Conservation (phyloP, 35 echinoderm and acorn worm species). For the Patiria miniata region DNA sequence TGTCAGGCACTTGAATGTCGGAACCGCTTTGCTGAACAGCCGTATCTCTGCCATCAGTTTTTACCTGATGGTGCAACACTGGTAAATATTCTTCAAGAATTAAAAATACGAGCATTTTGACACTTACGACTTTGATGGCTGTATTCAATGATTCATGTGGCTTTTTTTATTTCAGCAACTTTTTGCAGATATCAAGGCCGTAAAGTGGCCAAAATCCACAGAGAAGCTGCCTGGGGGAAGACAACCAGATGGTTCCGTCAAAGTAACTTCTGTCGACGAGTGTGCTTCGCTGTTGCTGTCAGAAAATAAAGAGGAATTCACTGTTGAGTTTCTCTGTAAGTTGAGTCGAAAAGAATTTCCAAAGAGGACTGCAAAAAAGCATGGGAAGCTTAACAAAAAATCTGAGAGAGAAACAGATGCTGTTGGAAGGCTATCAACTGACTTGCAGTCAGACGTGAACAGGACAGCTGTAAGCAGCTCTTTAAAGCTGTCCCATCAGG, state of each 20-base stretch:
- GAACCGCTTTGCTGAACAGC: slow-evolving; percentile 17
- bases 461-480: no score
- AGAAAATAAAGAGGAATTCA: slow-evolving; percentile 5
- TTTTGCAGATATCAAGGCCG: slow-evolving; percentile 3
- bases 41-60: neutral
- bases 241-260: neutral
- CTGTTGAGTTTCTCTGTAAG: slow-evolving; percentile 11
- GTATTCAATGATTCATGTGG: no score
- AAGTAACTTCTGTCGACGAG: neutral
- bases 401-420: neutral
- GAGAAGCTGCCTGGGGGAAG: neutral
- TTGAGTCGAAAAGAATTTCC: neutral
- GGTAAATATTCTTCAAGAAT: neutral
- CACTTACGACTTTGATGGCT: no score
- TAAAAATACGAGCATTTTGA: no score
- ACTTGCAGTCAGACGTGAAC: no score
- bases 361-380: neutral
- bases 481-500: neutral
- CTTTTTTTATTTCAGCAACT: neutral
- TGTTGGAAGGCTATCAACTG: neutral
- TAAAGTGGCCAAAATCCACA: neutral
- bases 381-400: neutral
- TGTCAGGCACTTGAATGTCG: neutral
- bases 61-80: neutral
- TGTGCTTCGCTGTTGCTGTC: neutral